Base-by-base conservation (phyloP, 1,140 invertebrate species). In the Tribolium castaneum region DNA sequence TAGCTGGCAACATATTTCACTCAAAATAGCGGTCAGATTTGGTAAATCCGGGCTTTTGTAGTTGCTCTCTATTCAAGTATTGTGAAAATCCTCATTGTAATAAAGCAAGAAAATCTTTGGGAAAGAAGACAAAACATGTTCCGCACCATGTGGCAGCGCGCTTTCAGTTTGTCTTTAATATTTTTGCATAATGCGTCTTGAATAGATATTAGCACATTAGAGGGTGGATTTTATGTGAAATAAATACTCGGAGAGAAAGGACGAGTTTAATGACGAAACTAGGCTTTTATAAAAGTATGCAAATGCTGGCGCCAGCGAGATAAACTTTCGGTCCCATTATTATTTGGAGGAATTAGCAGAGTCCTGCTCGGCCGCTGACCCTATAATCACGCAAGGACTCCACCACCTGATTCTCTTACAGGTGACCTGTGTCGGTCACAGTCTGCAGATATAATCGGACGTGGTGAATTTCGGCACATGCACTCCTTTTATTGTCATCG, bases 371-470 rank as follows among this genome's bases (percentile, higher is more conserved):
- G 59, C 59, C 59, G 59, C 25, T 66, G 59, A 59, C 25, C 59
- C 59, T 66, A 66, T 35, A 34, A 66, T 66, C 59, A 35, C 1
- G 59, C 1, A 35, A 66, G 59, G 25, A 66, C 25, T 66, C 9
- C 10, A 66, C 59, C 59, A 66, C 59, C 59, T 66, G 59, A 66
- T 25, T 30, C 25, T 66, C 59, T 35, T 35, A 35, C 71, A 73
- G 71, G 71, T 73, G 49, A 73, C 52, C 71, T 73, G 71, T 73
- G 71, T 73, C 71, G 71, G 71, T 73, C 71, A 73, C 71, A 73
- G 71, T 73, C 71, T 73, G 49, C 10, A 52, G 71, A 52, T 34
- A 73, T 73, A 52, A 73, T 73, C 71, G 22, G 71, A 12, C 49
- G 30, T 50, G 45, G 70, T 30, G 70, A 14, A 73, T 73, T 73